Percentiles rank a stretch among this genome's conserved stretches.
Evolutionary conservation across 2,888 invertebrate species (phyloP).

Genomic region (Agriopis marginaria): DNA sequence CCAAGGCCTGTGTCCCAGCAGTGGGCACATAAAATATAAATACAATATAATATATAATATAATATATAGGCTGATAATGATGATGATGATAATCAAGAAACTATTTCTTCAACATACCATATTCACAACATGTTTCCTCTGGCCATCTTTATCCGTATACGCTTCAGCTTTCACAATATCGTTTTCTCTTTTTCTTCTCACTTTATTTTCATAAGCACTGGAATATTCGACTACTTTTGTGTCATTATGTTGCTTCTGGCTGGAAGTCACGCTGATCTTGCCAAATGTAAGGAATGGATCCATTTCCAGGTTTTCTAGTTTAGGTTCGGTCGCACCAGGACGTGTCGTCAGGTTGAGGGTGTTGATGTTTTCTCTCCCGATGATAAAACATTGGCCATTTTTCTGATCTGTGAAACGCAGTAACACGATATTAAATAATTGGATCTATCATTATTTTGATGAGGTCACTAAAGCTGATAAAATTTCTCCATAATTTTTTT

Average conservation of each 20-base stretch:
- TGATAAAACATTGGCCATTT: constrained; percentile 89
- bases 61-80: no score
- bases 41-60: no score
- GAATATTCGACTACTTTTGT: constrained; percentile 64
- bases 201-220: constrained; percentile 70
- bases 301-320: constrained; percentile 82
- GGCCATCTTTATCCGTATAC: constrained; percentile 89
- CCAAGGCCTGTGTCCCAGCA: no score
- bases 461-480: no score
- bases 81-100: no score
- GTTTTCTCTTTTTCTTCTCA: constrained; percentile 88
- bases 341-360: constrained; percentile 86
- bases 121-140: constrained; percentile 90
- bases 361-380: constrained; percentile 86
- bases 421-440: background rate
- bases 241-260: constrained; percentile 68
- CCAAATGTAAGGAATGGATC: constrained; percentile 71
- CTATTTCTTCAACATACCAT: constrained; percentile 85
- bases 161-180: constrained; percentile 91
- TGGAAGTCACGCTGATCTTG: constrained; percentile 72
- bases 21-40: no score
- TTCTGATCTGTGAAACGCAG: constrained; percentile 77
- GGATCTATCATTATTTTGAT: no score
- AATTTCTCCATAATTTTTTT: no score
- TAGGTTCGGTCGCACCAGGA: constrained; percentile 75